Evolutionary conservation across 2,797 vertebrate genomes (phyloP).

Genomic region (Botia kubotai): DNA sequence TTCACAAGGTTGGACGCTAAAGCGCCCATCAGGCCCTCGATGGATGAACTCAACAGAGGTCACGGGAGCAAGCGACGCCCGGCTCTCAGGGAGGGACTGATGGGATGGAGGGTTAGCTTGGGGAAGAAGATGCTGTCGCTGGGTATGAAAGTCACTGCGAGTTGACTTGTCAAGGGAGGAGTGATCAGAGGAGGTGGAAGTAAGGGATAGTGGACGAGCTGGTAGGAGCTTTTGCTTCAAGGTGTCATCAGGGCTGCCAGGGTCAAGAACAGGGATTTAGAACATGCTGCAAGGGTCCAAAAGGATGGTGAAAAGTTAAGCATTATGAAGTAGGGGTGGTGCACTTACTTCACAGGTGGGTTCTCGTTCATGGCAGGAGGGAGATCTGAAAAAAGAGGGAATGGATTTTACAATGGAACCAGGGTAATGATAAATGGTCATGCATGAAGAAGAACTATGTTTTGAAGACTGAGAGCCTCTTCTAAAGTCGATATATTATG

Average conservation of each 20-base stretch:
- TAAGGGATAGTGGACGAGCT: constrained; percentile 70
- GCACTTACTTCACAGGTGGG: constrained; percentile 87
- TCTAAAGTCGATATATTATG: not conserved
- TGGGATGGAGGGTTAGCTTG: constrained; percentile 51
- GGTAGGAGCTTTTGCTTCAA: constrained; percentile 87
- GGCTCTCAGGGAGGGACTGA: constrained; percentile 69
- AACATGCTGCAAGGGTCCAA: not conserved
- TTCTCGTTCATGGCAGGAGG: constrained; percentile 86
- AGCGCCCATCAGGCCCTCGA: constrained; percentile 90
- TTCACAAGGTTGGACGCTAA: constrained; percentile 71
- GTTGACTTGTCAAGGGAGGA: constrained; percentile 71
- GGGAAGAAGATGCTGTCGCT: constrained; percentile 58
- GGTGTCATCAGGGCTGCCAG: constrained; percentile 88
- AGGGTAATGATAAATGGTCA: constrained; percentile 59
- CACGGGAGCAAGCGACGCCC: constrained; percentile 63
- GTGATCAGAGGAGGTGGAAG: constrained; percentile 68
- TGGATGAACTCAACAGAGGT: constrained; percentile 86
- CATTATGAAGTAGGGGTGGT: not conserved
- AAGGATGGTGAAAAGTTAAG: constrained; percentile 7
- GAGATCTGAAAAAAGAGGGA: constrained; percentile 81
- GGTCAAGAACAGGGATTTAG: not conserved
- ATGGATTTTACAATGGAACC: constrained; percentile 55
- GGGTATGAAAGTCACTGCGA: constrained; percentile 61
- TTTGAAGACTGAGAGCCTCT: constrained; percentile 5
- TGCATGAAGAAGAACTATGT: not conserved